Base-by-base conservation (phyloP, 2,888 invertebrate genomes). In the Melikaiella ostensackeni region DNA sequence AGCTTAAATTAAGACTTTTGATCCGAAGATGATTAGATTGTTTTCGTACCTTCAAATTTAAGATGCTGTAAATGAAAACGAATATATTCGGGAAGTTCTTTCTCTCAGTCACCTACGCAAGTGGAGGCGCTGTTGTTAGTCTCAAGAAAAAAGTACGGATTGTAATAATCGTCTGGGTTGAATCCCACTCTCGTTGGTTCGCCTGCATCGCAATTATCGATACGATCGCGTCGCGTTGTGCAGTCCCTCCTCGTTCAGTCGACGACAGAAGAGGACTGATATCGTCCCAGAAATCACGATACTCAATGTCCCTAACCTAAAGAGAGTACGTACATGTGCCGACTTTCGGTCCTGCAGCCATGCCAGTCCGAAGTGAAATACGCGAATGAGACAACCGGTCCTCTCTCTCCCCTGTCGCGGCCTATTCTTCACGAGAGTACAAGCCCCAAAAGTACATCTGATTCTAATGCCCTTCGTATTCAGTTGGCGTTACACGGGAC, bases 141-240 rank as follows among this genome's bases (percentile, higher is more conserved):
- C 21, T 57, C 21, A 1, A 16, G 38, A 55, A 70, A 46, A 73
- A 42, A 80, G 64, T 62, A 33, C 46, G 73, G 64, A 78, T 80
- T 75, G 76, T 77, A 80, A 77, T 77, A 79, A 78, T 78, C 75
- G 61, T 27, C 16, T 59, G 59, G 21, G 59, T 59, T 59, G 74
- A 57, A 13, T 62, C 27, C 30, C 59, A 30, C 75, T 70, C 73
- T 74, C 61, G 63, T 70, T 62, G 73, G 46, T 42, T 76, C 63
- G 78, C 76, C 73, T 77, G 76, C 81, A 80, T 78, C 78, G 80
- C 83, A 82, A 84, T 83, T 82, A 82, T 77, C 81, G 80, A 83
- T 83, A 80, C 75, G 76, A 82, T 83, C 83, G 74, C 77, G 76
- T 76, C 76, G 79, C 46, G 42, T 50, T 46, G 77, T 59, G 55